Base-by-base conservation (phyloP, 2,113 vertebrate species). In the Ctenomys sociabilis region DNA sequence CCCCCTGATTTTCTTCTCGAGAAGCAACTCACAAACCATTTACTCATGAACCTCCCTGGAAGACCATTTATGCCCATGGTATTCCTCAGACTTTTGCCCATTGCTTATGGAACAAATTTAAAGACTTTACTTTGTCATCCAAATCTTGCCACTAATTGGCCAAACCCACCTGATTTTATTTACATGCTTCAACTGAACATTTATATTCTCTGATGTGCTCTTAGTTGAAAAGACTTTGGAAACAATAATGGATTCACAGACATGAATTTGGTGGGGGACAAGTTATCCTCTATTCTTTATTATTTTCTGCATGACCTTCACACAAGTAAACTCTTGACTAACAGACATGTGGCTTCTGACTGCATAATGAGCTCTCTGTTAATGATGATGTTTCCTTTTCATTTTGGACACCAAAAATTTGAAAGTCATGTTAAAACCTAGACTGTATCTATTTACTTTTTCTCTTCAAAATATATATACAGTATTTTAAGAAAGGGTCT, bases 401-500 rank as follows among this genome's bases (percentile, higher is more conserved):
- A 72, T 59, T 96, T 88, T 83, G 35, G 8, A 85, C 59, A 82
- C n/a, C 43, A 89, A 64, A 73, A 70, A 95, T 88, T 63, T 85
- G 37, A 88, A 88, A 83, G 40, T 93, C 83, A 82, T 37, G 59
- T 72, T 96, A 26, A 85, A 85, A 88, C 57, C 45, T 88, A 59
- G 57, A 63, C 37, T 43, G 11, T 64, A 35, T 24, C 81, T 90
- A 28, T 24, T 9, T 81, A 70, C 64, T 35, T 5, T 61, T 93
- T 88, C 59, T 78, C 7, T 5, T 89, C 73, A 70, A 54, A 21
- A 3, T 73, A 8, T 35, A 72, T n/a, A n/a, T n/a, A n/a, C n/a
- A n/a, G n/a, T n/a, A n/a, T n/a, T n/a, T n/a, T n/a, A n/a, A n/a
- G n/a, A n/a, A n/a, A n/a, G n/a, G n/a, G n/a, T n/a, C n/a, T n/a